Percentiles rank a stretch among this genome's conserved stretches.
These are phyloP conservation scores for Argyresthia goedartella DNA, from an alignment of 2,888 invertebrate genomes.

Conservation along the genomic window DNA sequence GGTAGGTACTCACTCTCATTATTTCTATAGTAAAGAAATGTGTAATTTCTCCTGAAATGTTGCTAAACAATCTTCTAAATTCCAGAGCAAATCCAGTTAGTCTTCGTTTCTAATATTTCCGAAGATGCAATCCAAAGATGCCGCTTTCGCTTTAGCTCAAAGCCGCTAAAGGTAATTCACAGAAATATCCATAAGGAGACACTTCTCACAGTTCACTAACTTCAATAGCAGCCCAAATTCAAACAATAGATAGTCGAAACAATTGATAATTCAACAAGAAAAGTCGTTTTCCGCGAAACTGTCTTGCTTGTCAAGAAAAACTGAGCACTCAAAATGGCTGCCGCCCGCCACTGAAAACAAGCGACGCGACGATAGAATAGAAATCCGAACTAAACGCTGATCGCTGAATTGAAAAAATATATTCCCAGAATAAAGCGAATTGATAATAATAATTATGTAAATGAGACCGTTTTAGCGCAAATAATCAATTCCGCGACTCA, in stretches of 20 bases:
- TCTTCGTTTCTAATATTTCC: no score
- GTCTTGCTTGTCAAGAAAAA: constrained; percentile 25
- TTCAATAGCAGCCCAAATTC: not conserved
- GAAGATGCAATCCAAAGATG: no score
- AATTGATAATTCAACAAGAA: not conserved
- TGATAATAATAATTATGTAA: no score
- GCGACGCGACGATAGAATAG: not conserved
- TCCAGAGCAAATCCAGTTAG: not conserved
- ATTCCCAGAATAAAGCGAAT: no score
- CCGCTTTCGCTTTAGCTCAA: no score
- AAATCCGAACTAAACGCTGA: not conserved
- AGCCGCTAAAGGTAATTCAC: no score
- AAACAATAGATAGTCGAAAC: constrained; percentile 6
- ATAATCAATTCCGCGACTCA: no score
- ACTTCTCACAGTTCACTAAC: no score
- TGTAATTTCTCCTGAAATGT: not conserved
- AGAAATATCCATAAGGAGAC: no score
- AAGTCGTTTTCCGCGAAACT: constrained; percentile 34
- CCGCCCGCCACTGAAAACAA: constrained; percentile 35
- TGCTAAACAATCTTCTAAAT: not conserved
- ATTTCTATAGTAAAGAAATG: constrained; percentile 9
- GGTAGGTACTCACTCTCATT: constrained; percentile 18
- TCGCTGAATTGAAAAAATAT: no score
- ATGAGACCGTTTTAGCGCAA: no score
- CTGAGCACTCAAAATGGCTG: constrained; percentile 55